Evolutionary conservation across 2,113 vertebrate genomes (phyloP).

Genomic region (Alaudala cheleensis): DNA sequence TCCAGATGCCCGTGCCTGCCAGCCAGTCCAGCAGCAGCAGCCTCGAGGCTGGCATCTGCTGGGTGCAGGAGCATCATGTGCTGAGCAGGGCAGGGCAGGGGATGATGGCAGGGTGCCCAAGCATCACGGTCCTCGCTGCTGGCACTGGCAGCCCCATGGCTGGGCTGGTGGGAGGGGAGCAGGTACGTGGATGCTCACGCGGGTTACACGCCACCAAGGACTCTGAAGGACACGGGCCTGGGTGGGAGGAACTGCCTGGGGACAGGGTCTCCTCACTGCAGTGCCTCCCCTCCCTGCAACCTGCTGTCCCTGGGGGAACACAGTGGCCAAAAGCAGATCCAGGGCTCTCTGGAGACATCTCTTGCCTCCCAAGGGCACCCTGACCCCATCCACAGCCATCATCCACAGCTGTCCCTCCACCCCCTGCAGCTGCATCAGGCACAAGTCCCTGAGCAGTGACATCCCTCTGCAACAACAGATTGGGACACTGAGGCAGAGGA

Average conservation of each 20-base stretch:
- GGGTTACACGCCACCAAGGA: not conserved
- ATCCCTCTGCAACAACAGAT: not conserved
- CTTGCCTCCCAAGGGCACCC: not conserved
- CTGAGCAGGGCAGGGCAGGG: not conserved
- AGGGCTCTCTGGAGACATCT: not conserved
- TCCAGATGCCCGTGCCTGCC: not conserved
- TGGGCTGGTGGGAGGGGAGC: not conserved
- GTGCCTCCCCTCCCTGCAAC: not conserved
- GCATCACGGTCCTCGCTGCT: rapidly evolving
- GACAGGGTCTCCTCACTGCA: not conserved
- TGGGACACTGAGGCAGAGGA: not conserved
- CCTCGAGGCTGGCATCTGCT: not conserved
- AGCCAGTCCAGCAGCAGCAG: not conserved
- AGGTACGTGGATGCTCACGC: not conserved
- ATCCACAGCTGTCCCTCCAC: not conserved
- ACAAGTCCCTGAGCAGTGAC: not conserved
- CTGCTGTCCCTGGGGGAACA: not conserved
- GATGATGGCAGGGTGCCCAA: not conserved
- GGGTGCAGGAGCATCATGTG: not conserved
- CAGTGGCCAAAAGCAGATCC: not conserved
- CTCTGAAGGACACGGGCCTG: constrained; percentile 15
- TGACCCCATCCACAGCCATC: not conserved
- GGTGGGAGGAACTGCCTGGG: not conserved
- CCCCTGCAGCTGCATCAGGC: not conserved
- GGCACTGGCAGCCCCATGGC: not conserved